These are phyloP conservation scores for Luffia ferchaultella DNA, from an alignment of 2,888 invertebrate genomes.

Conservation along the genomic window DNA sequence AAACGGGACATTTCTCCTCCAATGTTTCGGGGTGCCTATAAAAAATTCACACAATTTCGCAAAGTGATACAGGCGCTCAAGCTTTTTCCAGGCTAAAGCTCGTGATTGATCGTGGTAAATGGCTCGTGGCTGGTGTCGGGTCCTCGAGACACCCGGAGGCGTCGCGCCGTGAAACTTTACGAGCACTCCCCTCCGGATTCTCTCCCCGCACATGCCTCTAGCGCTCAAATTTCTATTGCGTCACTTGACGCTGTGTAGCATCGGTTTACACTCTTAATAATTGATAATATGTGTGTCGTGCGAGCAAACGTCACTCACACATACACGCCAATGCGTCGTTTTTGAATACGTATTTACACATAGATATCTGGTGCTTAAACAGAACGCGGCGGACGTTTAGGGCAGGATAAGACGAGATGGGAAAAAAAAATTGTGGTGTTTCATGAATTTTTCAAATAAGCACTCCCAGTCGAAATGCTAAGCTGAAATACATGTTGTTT, in stretches of 20 bases:
- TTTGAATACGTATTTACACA: too few species aligned
- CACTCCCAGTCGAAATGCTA: background rate
- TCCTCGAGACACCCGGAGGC: constrained; percentile 27
- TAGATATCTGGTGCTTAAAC: too few species aligned
- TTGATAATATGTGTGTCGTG: too few species aligned
- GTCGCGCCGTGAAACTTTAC: constrained; percentile 40
- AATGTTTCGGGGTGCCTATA: background rate
- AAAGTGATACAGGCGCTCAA: constrained; percentile 38
- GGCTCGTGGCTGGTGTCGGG: constrained; percentile 32
- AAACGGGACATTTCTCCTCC: background rate
- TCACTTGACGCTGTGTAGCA: too few species aligned
- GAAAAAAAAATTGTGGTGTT: background rate
- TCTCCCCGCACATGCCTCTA: background rate
- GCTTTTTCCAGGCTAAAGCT: constrained; percentile 25
- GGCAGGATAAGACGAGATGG: background rate
- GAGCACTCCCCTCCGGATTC: constrained; percentile 16
- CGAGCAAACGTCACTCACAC: too few species aligned
- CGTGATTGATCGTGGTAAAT: constrained; percentile 51
- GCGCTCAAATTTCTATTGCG: too few species aligned
- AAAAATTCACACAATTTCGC: constrained; percentile 36
- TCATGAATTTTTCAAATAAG: background rate
- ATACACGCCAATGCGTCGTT: too few species aligned
- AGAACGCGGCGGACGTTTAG: background rate
- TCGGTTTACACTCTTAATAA: too few species aligned
- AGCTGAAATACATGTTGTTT: background rate